These are phyloP conservation scores for Onychorhynchus coronatus DNA, from an alignment of 2,113 vertebrate species.

Conservation along the genomic window DNA sequence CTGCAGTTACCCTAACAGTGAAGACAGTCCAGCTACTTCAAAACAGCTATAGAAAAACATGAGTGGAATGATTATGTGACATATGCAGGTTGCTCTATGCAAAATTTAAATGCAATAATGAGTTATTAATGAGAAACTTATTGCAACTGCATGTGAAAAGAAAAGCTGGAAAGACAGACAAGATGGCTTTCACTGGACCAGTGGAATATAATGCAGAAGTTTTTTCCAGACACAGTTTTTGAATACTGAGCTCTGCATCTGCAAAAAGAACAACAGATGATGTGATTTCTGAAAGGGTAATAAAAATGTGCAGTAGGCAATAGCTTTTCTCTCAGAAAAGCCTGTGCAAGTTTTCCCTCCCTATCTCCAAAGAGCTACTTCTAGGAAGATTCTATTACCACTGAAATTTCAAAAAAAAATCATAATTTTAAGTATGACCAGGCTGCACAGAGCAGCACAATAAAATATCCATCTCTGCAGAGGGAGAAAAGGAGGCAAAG, in stretches of 20 bases:
- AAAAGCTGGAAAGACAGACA: background rate
- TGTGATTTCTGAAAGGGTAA: background rate
- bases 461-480: background rate
- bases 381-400: background rate
- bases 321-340: background rate
- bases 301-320: background rate
- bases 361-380: background rate
- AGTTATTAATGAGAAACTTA: background rate
- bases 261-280: background rate
- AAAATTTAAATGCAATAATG: background rate
- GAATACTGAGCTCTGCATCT: background rate
- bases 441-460: background rate
- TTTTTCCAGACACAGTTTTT: background rate
- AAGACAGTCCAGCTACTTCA: background rate
- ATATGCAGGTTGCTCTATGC: background rate
- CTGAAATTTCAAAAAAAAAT: fast-evolving
- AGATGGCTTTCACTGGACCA: background rate
- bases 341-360: background rate
- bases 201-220: background rate
- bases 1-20: background rate
- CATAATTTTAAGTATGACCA: background rate
- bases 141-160: background rate
- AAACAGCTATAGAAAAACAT: background rate
- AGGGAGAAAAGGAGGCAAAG: background rate
- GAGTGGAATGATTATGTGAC: background rate